Evolutionary conservation across 2,113 vertebrate species (phyloP), one percentile per base, ranked within the genome.

Genomic region (Hyla sarda): DNA sequence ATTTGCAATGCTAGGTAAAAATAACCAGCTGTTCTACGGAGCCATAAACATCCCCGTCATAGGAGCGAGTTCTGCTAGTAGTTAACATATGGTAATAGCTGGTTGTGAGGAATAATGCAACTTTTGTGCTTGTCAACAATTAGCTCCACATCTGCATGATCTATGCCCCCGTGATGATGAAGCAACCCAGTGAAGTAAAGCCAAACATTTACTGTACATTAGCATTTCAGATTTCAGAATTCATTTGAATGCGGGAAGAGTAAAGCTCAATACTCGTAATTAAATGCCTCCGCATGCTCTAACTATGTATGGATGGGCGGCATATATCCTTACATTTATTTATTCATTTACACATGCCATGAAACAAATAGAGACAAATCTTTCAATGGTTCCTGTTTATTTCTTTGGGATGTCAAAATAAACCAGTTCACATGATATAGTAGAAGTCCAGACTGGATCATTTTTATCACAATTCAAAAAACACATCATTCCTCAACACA

Each of bases 21-120:
- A 9, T 75, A 32, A 72, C 34, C 0, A 9, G 67, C 19, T 71
- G 32, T 6, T 28, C 13, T 4, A 32, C 30, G 19, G 0, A 74
- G 13, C 8, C 10, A 74, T 74, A 47, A 74, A 25, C 14, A n/a
- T 48, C 19, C 23, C 25, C 16, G 73, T 76, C n/a, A 76, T 52
- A 50, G 45, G 47, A 76, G 73, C 73, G 0, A 52, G 73, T 76
- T 76, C 25, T 54, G 11, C 74, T 32, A 30, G 74, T 52, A 76
- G 47, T 6, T 75, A 48, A 14, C 12, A 4, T 12, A 25, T 34
- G 69, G 41, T 37, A 72, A 34, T 41, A 37, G 41, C 12, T 28
- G 11, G 12, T 74, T 48, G 21, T 47, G 23, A 28, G 13, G 0
- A 52, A 76, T n/a, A 30, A 8, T 3, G 30, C 11, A 19, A 25